Base-by-base conservation (phyloP, 2,888 invertebrate genomes). In the Cosmorhoe ocellata region DNA sequence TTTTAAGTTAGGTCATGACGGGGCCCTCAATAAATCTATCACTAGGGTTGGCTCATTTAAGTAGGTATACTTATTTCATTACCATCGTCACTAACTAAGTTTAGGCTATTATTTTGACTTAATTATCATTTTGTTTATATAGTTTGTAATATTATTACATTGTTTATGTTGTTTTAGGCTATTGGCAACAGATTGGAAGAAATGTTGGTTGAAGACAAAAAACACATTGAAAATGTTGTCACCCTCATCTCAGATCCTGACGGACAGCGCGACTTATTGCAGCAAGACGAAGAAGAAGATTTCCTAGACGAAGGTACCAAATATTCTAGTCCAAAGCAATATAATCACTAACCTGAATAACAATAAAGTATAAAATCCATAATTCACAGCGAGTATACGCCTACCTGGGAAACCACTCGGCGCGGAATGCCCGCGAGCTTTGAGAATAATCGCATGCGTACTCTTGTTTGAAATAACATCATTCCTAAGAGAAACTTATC, bases 391-490 rank as follows among this genome's bases (percentile, higher is more conserved):
- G 1, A 94, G 93, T 68, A 92, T 94, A 46, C 92, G 93, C 51
- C 74, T 92, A 2, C 91, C 92, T 14, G 89, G 90, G 34, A 87
- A 84, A 56, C 90, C 92, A 0, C 85, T 92, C 50, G 98, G 97
- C 32, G 94, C 96, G 0, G 94, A 94, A 56, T 99, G 99, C 77
- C 97, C 97, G 0, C 92, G 96, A 65, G 95, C 97, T 0, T 90
- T 99, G 40, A 94, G 98, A 71, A 91, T 99, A 63, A 93, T 99
- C 36, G 99, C 99, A 1, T 99, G 99, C 76, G 94, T 97, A 47
- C 91, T 99, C 12, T 91, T 99, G n/a, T 93, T 96, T 72, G 99
- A 99, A 91, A 98, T 99, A 49, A 99, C 99, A 0, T 93, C 98
- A 0, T 99, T 99, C 81, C 91, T 99, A 43, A 92, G 99, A 10